A percentile compares a stretch with the other conserved stretches of the same genome.
phyloP scores from a whole-genome alignment of 2,888 invertebrate species.

The Rhagonycha fulva region DNA sequence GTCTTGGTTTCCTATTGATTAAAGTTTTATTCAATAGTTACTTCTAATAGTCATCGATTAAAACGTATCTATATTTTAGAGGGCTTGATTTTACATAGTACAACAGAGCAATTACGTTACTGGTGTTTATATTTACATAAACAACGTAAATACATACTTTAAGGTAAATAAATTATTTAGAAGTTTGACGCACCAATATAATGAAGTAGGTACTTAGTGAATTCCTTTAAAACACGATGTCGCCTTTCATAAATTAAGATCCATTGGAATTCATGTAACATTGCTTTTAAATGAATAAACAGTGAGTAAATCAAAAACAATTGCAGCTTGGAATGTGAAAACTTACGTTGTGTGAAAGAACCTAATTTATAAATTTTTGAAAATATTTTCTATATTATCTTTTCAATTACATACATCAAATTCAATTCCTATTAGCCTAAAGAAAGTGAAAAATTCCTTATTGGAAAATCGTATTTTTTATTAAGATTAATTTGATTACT shows the following conservation, averaged over 20 bases:
- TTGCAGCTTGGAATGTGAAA: neutral
- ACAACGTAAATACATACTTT: neutral
- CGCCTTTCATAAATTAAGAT: neutral
- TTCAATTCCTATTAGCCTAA: neutral
- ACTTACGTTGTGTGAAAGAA: neutral
- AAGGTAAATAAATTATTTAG: neutral
- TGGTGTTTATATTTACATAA: neutral
- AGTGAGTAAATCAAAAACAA: neutral
- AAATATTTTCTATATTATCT: neutral
- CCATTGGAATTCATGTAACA: neutral
- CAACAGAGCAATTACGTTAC: neutral
- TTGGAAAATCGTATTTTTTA: too few species aligned
- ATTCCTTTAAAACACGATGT: neutral
- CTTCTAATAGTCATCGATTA: too few species aligned
- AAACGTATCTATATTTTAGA: too few species aligned
- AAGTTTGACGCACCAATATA: neutral
- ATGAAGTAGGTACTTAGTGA: neutral
- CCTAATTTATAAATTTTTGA: neutral
- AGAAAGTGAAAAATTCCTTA: neutral
- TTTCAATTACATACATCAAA: neutral
- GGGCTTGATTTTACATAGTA: neutral
- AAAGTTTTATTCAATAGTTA: too few species aligned
- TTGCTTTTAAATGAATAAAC: neutral
- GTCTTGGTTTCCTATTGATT: too few species aligned
- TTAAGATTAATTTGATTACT: too few species aligned